phyloP scores from a whole-genome alignment of 2,113 vertebrate species.

The Rutilus rutilus region DNA sequence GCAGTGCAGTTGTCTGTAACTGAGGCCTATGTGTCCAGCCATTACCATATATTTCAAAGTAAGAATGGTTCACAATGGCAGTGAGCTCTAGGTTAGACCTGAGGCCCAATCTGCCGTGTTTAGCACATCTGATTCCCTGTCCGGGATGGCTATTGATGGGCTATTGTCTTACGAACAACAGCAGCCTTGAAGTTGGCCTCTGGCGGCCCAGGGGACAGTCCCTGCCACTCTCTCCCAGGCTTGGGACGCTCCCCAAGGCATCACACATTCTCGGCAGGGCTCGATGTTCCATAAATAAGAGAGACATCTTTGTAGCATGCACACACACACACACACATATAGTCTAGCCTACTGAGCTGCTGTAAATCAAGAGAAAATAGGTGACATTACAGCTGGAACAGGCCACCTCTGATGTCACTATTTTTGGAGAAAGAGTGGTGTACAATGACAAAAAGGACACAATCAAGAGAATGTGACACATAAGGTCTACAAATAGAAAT shows the following conservation, averaged over 20 bases:
- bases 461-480: not conserved
- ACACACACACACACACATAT: not conserved
- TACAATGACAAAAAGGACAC: conserved; percentile 5
- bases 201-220: conserved; percentile 53
- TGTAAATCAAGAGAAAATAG: conserved; percentile 75
- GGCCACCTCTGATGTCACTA: conserved; percentile 58
- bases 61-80: conserved; percentile 44
- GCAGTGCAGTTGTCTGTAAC: conserved; percentile 36
- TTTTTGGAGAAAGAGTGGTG: conserved; percentile 46
- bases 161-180: conserved; percentile 55
- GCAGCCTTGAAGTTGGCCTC: conserved; percentile 55
- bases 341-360: conserved; percentile 38
- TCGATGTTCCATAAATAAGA: conserved; percentile 72
- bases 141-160: conserved; percentile 50
- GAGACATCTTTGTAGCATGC: conserved; percentile 16
- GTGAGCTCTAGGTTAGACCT: conserved; percentile 30
- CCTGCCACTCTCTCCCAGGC: conserved; percentile 36
- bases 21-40: conserved; percentile 35
- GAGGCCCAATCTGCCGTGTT: conserved; percentile 47
- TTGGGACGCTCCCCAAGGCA: conserved; percentile 61
- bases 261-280: conserved; percentile 60
- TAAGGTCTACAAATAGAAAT: not conserved
- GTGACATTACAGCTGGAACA: conserved; percentile 68
- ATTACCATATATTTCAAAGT: conserved; percentile 56
- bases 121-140: conserved; percentile 54